Evolutionary conservation across 2,888 invertebrate species (phyloP), one percentile per base, ranked within the genome.

Genomic region (Alloscopus bannaensis): DNA sequence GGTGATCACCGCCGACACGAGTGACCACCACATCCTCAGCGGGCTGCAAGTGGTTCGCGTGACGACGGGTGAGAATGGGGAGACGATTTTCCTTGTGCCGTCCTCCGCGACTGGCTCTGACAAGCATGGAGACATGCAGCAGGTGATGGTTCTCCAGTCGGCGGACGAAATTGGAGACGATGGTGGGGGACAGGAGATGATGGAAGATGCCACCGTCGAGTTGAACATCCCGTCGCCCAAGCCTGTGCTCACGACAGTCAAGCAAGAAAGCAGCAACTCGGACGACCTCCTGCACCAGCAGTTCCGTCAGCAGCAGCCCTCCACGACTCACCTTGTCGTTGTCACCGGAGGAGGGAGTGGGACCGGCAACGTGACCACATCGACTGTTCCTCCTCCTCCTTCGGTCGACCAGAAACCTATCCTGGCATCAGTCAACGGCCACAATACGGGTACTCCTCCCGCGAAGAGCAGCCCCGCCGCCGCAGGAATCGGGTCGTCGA

Each of bases 71-170:
- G 72, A 77, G 20, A 77, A 72, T 22, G 76, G 81, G 8, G 81
- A 81, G 28, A 81, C 81, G 0, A 81, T 81, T 29, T 72, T 81
- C 26, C 36, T 81, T 13, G 77, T 81, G 13, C 81, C 80, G 1
- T 73, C 73, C 24, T 24, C 57, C 8, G 70, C 76, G 8, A 50
- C 52, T 0, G 69, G 52, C 3, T n/a, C 45, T 16, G 69, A 64
- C 28, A 77, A 77, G 47, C 66, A 75, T 40, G 77, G 69, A 8
- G 65, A 28, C 13, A 68, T 77, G 40, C 77, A 70, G 62, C 70
- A 69, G 22, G 77, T 77, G 29, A 77, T 77, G 77, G 69, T 77
- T 20, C 70, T 77, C 36, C 77, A 77, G 29, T 70, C 77, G 0
- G 69, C 77, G 2, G 77, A 69, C 0, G 69, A 75, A 8, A 66